Evolutionary conservation across 2,113 vertebrate species (phyloP).

Genomic region (Haemorhous mexicanus): DNA sequence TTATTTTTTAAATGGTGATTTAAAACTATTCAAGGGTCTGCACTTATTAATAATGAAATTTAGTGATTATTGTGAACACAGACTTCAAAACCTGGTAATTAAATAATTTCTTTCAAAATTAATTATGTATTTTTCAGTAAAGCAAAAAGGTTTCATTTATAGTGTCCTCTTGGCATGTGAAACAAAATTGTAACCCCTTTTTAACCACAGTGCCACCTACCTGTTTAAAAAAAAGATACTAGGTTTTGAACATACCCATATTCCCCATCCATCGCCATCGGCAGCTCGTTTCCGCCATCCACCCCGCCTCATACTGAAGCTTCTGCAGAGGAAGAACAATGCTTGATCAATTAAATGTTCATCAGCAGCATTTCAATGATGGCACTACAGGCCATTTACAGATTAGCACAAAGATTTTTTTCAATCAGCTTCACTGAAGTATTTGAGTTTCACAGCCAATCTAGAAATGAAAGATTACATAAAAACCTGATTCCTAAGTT

Average conservation of each 20-base stretch:
- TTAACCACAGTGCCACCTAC: not conserved
- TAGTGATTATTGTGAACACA: not conserved
- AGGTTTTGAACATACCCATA: constrained; percentile 78
- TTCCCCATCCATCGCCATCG: constrained; percentile 89
- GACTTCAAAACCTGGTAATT: not conserved
- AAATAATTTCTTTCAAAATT: not conserved
- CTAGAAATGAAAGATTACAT: not conserved
- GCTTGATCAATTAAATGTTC: not conserved
- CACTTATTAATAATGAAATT: not conserved
- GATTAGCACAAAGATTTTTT: constrained; percentile 17
- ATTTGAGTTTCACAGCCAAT: not conserved
- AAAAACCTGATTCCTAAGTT: not conserved
- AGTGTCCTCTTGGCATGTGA: not conserved
- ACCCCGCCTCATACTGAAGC: constrained; percentile 94
- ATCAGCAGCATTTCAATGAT: not conserved
- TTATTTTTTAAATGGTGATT: not conserved
- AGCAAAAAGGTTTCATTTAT: not conserved
- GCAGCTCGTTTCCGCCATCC: constrained; percentile 91
- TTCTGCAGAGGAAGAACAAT: constrained; percentile 63
- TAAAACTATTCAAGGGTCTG: not conserved
- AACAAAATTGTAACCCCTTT: not conserved
- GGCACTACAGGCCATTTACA: not conserved
- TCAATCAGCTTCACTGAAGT: not conserved
- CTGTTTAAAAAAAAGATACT: not conserved
- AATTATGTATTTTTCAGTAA: not conserved